Base-by-base conservation (phyloP, 2,113 vertebrate genomes). In the Pomatorhinus ruficollis region DNA sequence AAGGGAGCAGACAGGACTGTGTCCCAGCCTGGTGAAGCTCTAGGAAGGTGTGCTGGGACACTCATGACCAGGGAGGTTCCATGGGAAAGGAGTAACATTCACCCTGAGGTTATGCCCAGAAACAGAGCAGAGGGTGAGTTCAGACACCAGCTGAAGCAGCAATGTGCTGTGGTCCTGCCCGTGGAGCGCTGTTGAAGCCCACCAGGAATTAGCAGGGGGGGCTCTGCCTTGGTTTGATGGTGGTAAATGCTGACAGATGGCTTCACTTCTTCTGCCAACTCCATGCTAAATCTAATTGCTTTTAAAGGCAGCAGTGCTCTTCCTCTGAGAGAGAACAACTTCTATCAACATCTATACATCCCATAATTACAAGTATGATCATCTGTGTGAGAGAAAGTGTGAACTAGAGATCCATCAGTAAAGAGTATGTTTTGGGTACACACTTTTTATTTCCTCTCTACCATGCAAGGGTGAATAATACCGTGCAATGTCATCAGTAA, bases 1-100 rank as follows among this genome's bases (percentile, higher is more conserved):
- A 77, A 12, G 4, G 5, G 21, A 45, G 30, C 8, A 50, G 39
- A 10, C 40, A 54, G 15, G 7, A 4, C 27, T 24, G 22, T n/a
- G 52, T 33, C 45, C 57, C 31, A 75, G 8, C 3, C 23, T 61
- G 22, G 5, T 19, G 37, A 12, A 24, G 33, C 22, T 25, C 28
- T 5, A 40, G 39, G 23, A 72, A 57, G 53, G 6, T 2, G 0
- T 16, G 5, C 4, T 13, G 64, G 61, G 15, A 64, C 2, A 2
- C 3, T 23, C 14, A 15, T 4, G 12, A 54, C 1, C 2, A 93
- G 24, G 14, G 75, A 45, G 22, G 0, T 27, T 57, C 37, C n/a
- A 5, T 1, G 2, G 54, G 20, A 6, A 71, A 53, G 22, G 5
- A 71, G 15, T 9, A 7, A 14, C 0, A 0, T 30, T 13, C 16